phyloP scores from a whole-genome alignment of 1,140 invertebrate species.

The Drosophila leontia region DNA sequence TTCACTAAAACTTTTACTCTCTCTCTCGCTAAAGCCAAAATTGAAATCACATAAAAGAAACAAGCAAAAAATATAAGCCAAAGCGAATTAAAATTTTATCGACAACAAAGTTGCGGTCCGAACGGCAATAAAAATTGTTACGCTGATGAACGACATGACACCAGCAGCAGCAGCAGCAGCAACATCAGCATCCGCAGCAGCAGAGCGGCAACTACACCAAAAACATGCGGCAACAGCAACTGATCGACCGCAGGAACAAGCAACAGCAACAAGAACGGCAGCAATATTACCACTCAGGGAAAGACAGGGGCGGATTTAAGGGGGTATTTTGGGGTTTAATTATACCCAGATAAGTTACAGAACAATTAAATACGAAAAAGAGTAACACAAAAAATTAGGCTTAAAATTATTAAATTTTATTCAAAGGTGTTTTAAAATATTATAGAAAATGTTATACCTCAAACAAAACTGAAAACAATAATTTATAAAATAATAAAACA shows the following conservation, averaged over 20 bases:
- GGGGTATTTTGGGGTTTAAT: background rate
- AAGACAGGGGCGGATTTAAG: background rate
- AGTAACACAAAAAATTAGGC: background rate
- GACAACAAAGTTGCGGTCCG: conserved; percentile 77
- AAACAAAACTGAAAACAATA: no score
- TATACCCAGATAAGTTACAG: background rate
- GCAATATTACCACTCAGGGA: conserved; percentile 36
- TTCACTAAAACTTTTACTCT: conserved; percentile 11
- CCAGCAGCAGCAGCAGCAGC: conserved; percentile 32
- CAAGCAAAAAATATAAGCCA: conserved; percentile 54
- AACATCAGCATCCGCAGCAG: conserved; percentile 11
- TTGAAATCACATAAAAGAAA: conserved; percentile 43
- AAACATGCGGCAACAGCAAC: conserved; percentile 58
- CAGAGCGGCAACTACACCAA: conserved; percentile 33
- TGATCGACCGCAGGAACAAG: conserved; percentile 68
- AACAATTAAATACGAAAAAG: no score
- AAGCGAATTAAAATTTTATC: conserved; percentile 82
- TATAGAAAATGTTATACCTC: background rate
- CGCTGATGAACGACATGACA: conserved; percentile 73
- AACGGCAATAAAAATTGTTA: conserved; percentile 71
- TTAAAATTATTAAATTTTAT: background rate
- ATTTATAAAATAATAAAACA: no score
- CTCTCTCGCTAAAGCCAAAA: conserved; percentile 28
- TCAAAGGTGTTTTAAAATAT: background rate
- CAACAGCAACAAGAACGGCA: conserved; percentile 39